Base-by-base conservation (phyloP, 1,140 invertebrate species). In the Ganaspis sp. region DNA sequence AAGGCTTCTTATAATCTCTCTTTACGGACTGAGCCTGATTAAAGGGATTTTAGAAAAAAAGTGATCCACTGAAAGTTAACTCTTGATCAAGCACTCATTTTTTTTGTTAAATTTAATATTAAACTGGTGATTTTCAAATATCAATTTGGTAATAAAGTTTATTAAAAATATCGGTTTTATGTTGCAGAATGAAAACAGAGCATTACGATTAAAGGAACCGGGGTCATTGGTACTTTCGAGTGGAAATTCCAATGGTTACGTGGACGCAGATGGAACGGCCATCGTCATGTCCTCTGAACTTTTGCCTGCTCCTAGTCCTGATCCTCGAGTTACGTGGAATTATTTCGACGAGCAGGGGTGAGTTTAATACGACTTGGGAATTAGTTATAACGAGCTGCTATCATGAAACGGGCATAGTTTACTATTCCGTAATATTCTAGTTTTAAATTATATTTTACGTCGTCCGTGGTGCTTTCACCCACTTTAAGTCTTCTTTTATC, bases 341-440 rank as follows among this genome's bases (percentile, higher is more conserved):
- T 97, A 98, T 87, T 97, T 98, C 90, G 96, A 98, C 88, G 97
- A 97, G 84, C 92, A 92, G 74, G 90, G 90, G 90, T 91, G 80
- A 89, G 82, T 82, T 71, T 64, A n/a, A 64, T 64, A 29, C 58
- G 26, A 64, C 58, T 34, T 64, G 12, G 23, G 54, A 29, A 64
- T 64, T 64, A 34, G 26, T 64, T 64, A 29, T 64, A 64, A 58
- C 54, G 54, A 58, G 21, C 21, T 58, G 21, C 54, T 29, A 15
- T 29, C 54, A 64, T n/a, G 15, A 64, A 64, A 64, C 23, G 23
- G 26, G 23, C 23, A 34, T 64, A 64, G 58, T 29, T 64, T 34
- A 29, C 58, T 64, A 29, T 64, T 29, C 23, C 26, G 58, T 11
- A 64, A 64, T 29, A 34, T 64, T 34, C 23, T 29, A 64, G 23